These are phyloP conservation scores for Sceloporus tristichus DNA, from an alignment of 2,113 vertebrate genomes.

Conservation along the genomic window DNA sequence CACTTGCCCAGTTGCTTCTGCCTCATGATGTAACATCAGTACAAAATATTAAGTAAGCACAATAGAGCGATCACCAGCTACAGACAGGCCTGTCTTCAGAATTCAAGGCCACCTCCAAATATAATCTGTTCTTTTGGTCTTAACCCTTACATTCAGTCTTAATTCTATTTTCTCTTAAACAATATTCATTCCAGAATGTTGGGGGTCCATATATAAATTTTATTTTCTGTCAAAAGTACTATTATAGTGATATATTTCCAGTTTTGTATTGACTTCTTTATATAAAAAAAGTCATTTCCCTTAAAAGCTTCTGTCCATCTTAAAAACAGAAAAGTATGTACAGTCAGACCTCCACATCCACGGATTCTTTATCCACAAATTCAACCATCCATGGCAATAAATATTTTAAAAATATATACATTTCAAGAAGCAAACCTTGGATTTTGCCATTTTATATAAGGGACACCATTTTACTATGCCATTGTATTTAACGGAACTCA, in stretches of 20 bases:
- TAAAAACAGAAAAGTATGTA: slow-evolving; percentile 65
- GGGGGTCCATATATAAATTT: slow-evolving; percentile 88
- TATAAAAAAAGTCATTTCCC: slow-evolving; percentile 42
- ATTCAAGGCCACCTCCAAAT: slow-evolving; percentile 76
- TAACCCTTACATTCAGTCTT: slow-evolving; percentile 89
- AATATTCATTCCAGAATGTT: slow-evolving; percentile 96
- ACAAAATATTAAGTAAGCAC: slow-evolving; percentile 74
- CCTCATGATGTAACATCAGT: slow-evolving; percentile 80
- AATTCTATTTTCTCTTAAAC: slow-evolving; percentile 91
- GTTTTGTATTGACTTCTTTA: slow-evolving; percentile 64
- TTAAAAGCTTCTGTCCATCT: slow-evolving; percentile 59
- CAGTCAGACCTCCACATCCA: no score
- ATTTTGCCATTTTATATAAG: no score
- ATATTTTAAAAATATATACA: no score
- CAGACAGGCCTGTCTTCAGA: slow-evolving; percentile 76
- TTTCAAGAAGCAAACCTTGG: no score
- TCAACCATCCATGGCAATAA: no score
- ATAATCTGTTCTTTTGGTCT: slow-evolving; percentile 77
- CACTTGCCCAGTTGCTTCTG: slow-evolving; percentile 80
- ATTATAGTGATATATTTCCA: slow-evolving; percentile 90
- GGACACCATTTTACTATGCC: no score
- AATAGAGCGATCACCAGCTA: slow-evolving; percentile 86
- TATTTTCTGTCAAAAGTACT: slow-evolving; percentile 84
- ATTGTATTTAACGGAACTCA: no score
- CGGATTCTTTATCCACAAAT: no score